A percentile compares a stretch with the other conserved stretches of the same genome.
Evolutionary conservation across 1,140 invertebrate genomes (phyloP).

Genomic region (Watersipora subatra): DNA sequence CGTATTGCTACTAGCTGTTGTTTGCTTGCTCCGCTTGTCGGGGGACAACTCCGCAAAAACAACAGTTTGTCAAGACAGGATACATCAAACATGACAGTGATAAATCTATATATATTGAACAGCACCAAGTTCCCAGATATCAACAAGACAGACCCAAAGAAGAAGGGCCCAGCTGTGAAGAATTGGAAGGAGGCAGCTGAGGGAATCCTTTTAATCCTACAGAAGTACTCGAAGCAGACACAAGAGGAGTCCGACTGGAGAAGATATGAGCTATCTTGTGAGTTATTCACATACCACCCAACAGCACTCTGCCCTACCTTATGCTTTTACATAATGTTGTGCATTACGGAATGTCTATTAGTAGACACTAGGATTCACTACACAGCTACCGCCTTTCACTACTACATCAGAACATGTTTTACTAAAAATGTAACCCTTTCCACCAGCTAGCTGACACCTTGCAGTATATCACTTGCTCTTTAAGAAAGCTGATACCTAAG

Average conservation of each 20-base stretch:
- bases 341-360: neutral
- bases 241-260: slow-evolving; percentile 54
- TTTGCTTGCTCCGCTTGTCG: too few relatives aligned
- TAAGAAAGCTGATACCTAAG: too few relatives aligned
- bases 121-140: slow-evolving; percentile 37
- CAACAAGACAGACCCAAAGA: slow-evolving; percentile 17
- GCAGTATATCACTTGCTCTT: too few relatives aligned
- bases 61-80: too few relatives aligned
- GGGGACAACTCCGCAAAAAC: too few relatives aligned
- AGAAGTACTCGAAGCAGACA: slow-evolving; percentile 43
- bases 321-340: neutral
- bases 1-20: too few relatives aligned
- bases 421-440: too few relatives aligned
- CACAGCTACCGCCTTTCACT: neutral
- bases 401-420: too few relatives aligned
- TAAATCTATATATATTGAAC: too few relatives aligned
- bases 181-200: slow-evolving; percentile 35
- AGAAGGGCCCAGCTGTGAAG: slow-evolving; percentile 16
- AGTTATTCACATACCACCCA: slow-evolving; percentile 10
- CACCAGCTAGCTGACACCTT: too few relatives aligned
- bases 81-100: too few relatives aligned
- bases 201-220: slow-evolving; percentile 52
- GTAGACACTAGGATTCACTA: neutral
- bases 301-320: neutral
- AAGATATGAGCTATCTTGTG: slow-evolving; percentile 64